Conservation (phyloP, 2,113 vertebrate genomes). For the Nannobrachium achirus region DNA sequence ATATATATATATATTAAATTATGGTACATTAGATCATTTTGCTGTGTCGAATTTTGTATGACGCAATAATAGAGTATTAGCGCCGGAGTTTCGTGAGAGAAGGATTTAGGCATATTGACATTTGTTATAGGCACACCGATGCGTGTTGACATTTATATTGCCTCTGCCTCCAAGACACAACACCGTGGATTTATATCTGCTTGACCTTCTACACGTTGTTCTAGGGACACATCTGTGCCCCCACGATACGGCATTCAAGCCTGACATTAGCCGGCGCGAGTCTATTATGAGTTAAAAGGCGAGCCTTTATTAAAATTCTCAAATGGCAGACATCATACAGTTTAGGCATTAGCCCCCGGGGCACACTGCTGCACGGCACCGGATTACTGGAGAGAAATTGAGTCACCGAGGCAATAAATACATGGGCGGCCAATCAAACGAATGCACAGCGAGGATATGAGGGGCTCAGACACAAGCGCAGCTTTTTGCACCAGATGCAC, state of each 20-base stretch:
- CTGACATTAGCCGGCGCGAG: conserved; percentile 51
- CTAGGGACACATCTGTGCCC: conserved; percentile 27
- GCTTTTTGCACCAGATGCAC: conserved; percentile 30
- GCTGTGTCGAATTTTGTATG: conserved; percentile 7
- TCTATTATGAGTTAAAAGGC: conserved; percentile 71
- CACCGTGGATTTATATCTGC: conserved; percentile 64
- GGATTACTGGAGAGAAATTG: conserved; percentile 36
- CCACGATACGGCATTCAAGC: conserved; percentile 50
- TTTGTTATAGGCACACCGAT: conserved; percentile 67
- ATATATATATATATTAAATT: no score
- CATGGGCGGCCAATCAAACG: conserved; percentile 28
- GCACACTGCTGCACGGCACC: conserved; percentile 45
- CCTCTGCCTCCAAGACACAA: conserved; percentile 54
- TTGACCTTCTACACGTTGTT: conserved; percentile 74
- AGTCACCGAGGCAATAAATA: conserved; percentile 62
- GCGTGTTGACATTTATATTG: conserved; percentile 76
- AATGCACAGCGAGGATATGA: conserved; percentile 9
- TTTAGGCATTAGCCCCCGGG: conserved; percentile 49
- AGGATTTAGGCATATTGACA: conserved; percentile 67
- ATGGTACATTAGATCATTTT: no score
- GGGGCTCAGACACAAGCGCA: conserved; percentile 21
- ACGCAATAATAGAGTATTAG: conserved; percentile 19
- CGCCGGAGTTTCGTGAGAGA: conserved; percentile 36
- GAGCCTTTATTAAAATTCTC: conserved; percentile 66
- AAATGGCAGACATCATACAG: conserved; percentile 63